Evolutionary conservation across 2,797 vertebrate species (phyloP), one percentile per base, ranked within the genome.

Genomic region (Pseudochirops cupreus): DNA sequence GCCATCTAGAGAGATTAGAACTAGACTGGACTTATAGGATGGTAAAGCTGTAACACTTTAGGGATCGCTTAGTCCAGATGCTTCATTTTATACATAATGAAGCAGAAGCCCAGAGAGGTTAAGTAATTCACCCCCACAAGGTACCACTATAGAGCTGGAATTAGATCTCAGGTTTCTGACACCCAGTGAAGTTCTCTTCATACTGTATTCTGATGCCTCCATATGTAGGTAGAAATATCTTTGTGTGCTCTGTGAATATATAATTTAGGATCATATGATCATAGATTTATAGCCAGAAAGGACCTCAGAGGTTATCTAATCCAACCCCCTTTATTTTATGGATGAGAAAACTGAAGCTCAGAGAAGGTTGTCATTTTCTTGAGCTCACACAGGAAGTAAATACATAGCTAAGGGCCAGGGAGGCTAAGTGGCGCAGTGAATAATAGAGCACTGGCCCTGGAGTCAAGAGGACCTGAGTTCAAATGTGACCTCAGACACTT

Each of bases 61-160:
- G 5, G 31, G 26, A 28, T 56, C 33, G 26, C 89, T 18, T 54
- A 52, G 33, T 31, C 28, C n/a, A 58, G 53, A 31, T 90, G 89
- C 91, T n/a, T 87, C 14, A 50, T 92, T 94, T 96, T 94, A 56
- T 18, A 95, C 62, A 16, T 55, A 82, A 94, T 28, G 95, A 82
- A 95, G 26, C 7, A 52, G 62, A 96, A 90, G 82, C 10, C 5
- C 56, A 90, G 24, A 28, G 58, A 96, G 33, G 54, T 93, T 92
- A 93, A 92, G 57, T 87, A 53, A 91, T 39, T 67, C 93, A 14
- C 26, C 93, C 62, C 29, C 2, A 4, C 59, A 74, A 74, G 14
- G 11, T 9, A 26, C 46, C 26, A 4, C 33, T 50, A 55, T 52
- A 62, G 56, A 95, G 14, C 55, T 29, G 26, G 29, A 87, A 16